A percentile compares a stretch with the other conserved stretches of the same genome.
These are phyloP conservation scores for Lasioglossum lativentre DNA, from an alignment of 2,888 invertebrate genomes.

Conservation along the genomic window DNA sequence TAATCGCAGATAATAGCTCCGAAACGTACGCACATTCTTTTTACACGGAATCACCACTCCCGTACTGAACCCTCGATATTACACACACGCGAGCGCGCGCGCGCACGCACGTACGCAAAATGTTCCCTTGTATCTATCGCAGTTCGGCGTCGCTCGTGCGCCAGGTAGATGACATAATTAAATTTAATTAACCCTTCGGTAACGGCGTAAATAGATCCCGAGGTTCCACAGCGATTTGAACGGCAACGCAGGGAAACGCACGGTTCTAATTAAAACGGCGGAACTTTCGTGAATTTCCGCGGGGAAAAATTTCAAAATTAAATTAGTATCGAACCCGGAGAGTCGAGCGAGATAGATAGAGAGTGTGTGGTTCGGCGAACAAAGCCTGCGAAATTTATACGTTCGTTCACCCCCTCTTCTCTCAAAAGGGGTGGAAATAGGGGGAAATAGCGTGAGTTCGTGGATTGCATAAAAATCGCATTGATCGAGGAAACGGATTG, in stretches of 20 bases:
- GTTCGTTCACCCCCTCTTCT: neutral
- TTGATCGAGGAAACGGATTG: constrained; percentile 7
- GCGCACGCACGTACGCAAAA: no score
- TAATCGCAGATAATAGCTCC: constrained; percentile 2
- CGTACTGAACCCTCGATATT: neutral
- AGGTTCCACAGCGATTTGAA: constrained; percentile 41
- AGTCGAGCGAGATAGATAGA: neutral
- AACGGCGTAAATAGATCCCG: constrained; percentile 31
- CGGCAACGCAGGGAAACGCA: constrained; percentile 30
- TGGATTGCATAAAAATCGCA: constrained; percentile 2
- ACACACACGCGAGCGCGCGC: neutral
- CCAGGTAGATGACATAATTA: constrained; percentile 38
- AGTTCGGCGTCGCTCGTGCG: neutral
- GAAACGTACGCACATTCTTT: neutral
- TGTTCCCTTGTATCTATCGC: neutral
- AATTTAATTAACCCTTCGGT: constrained; percentile 53
- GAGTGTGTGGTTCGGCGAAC: neutral
- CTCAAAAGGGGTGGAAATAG: neutral
- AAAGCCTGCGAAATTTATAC: constrained; percentile 27
- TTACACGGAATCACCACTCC: neutral
- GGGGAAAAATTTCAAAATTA: constrained; percentile 44
- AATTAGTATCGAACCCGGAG: constrained; percentile 32
- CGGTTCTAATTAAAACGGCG: constrained; percentile 48
- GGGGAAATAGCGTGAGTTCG: neutral
- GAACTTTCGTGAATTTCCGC: constrained; percentile 38